Conservation (phyloP, 2,113 vertebrate species). For the Octodon degus region DNA sequence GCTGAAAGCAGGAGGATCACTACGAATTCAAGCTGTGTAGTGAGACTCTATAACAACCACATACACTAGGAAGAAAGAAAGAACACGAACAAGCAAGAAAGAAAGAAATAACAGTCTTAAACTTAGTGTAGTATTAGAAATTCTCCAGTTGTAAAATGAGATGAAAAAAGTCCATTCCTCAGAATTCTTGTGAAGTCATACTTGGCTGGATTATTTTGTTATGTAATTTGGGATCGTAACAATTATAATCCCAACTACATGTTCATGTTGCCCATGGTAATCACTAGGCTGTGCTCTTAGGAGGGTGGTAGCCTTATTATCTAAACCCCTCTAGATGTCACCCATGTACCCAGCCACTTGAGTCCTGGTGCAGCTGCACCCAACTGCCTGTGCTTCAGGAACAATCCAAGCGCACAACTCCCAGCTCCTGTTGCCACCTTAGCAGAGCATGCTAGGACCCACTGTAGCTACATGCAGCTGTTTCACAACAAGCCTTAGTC, state of each 20-base stretch:
- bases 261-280: not conserved
- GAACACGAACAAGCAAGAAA: no score
- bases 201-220: not conserved
- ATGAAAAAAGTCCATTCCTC: constrained; percentile 3
- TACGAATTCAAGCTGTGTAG: no score
- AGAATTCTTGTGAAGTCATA: not conserved
- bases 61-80: no score
- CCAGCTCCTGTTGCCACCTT: not conserved
- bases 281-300: not conserved
- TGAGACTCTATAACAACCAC: no score
- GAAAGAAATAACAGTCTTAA: not conserved
- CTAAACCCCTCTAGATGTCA: not conserved
- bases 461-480: no score
- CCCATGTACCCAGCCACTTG: not conserved
- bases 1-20: no score
- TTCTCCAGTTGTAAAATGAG: not conserved
- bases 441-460: not conserved
- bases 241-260: not conserved
- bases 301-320: not conserved
- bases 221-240: not conserved
- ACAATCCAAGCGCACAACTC: not conserved
- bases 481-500: not conserved
- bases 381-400: not conserved
- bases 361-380: not conserved
- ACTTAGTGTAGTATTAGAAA: not conserved